Percentiles rank a stretch among this genome's conserved stretches.
Evolutionary conservation across 2,888 invertebrate genomes (phyloP).

Genomic region (Amphipyra berbera): DNA sequence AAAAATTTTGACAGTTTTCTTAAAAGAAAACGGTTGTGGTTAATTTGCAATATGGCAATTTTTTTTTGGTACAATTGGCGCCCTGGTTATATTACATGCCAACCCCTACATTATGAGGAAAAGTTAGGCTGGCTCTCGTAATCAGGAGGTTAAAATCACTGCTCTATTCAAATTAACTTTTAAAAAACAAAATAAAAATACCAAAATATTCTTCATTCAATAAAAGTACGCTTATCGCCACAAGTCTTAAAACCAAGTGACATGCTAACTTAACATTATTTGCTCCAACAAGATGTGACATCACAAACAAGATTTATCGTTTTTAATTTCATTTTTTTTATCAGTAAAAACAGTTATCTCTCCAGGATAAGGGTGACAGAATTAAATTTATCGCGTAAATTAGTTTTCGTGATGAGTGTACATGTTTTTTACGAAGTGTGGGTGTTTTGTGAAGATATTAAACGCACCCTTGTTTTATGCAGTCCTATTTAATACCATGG

Average conservation of each 20-base stretch:
- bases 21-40: too few relatives aligned
- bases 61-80: too few relatives aligned
- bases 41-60: too few relatives aligned
- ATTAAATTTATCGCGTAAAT: slow-evolving; percentile 57
- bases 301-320: slow-evolving; percentile 58
- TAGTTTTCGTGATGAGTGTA: slow-evolving; percentile 47
- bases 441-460: slow-evolving; percentile 15
- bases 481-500: background rate
- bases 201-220: slow-evolving; percentile 16
- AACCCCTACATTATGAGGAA: too few relatives aligned
- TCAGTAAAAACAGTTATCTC: slow-evolving; percentile 46
- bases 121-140: too few relatives aligned
- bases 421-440: slow-evolving; percentile 36
- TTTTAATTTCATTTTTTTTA: slow-evolving; percentile 59
- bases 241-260: slow-evolving; percentile 30
- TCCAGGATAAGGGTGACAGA: slow-evolving; percentile 52
- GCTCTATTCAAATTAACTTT: too few relatives aligned
- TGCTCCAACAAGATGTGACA: slow-evolving; percentile 49
- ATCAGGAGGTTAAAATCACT: too few relatives aligned
- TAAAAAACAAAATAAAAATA: too few relatives aligned
- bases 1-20: too few relatives aligned
- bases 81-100: too few relatives aligned
- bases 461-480: slow-evolving; percentile 19
- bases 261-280: slow-evolving; percentile 52
- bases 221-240: slow-evolving; percentile 19